phyloP scores from a whole-genome alignment of 2,113 vertebrate species.

The Malaclemys terrapin region DNA sequence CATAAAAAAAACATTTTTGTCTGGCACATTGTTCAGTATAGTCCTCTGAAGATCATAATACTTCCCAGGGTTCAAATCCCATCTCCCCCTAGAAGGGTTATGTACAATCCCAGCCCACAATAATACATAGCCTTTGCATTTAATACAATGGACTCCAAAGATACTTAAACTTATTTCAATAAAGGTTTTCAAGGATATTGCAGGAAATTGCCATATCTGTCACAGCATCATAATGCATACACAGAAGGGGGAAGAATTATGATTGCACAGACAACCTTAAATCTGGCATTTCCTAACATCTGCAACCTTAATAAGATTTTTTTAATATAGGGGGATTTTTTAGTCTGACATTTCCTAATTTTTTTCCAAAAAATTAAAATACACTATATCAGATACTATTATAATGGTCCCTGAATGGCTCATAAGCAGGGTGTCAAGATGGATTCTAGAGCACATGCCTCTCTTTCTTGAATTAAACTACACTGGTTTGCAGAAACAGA shows the following conservation, averaged over 20 bases:
- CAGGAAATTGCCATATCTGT: too few relatives aligned
- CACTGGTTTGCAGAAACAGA: neutral
- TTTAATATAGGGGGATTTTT: neutral
- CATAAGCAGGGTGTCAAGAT: neutral
- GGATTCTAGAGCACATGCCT: neutral
- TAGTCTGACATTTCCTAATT: neutral
- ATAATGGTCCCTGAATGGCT: neutral
- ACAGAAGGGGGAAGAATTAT: neutral
- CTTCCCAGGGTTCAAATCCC: too few relatives aligned
- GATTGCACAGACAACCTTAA: neutral
- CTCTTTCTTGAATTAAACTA: neutral
- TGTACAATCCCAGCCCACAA: too few relatives aligned
- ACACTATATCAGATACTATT: neutral
- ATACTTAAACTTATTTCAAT: too few relatives aligned
- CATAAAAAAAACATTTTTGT: too few relatives aligned
- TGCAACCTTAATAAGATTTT: neutral
- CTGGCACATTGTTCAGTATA: too few relatives aligned
- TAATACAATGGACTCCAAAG: too few relatives aligned
- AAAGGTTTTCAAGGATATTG: too few relatives aligned
- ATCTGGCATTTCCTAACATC: neutral
- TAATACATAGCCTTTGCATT: too few relatives aligned
- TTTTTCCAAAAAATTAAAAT: neutral
- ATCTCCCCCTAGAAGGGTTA: too few relatives aligned
- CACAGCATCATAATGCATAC: neutral
- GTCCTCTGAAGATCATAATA: too few relatives aligned